Evolutionary conservation across 1,140 invertebrate genomes (phyloP).

Genomic region (Drosophila trapezifrons): DNA sequence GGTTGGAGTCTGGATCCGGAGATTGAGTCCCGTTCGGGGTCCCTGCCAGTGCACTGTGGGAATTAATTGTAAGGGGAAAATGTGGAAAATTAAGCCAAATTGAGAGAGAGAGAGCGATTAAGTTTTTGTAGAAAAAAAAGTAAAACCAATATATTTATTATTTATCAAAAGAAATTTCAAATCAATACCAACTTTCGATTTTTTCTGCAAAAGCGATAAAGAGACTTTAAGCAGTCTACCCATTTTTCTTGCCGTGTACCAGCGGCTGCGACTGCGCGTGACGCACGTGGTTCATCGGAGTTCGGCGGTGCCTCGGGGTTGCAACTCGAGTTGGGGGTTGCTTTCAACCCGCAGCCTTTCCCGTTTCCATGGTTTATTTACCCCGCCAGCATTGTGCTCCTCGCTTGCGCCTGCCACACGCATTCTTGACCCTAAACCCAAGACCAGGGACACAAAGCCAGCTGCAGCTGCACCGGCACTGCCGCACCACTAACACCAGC

Average conservation of each 20-base stretch:
- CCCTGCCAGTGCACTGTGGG: conserved; percentile 19
- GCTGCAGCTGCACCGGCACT: conserved; percentile 24
- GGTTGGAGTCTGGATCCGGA: conserved; percentile 46
- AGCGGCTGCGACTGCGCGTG: conserved; percentile 69
- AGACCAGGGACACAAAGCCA: conserved; percentile 21
- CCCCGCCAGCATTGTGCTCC: conserved; percentile 57
- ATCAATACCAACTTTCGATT: no score
- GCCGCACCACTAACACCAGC: conserved; percentile 29
- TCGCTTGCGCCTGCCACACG: conserved; percentile 76
- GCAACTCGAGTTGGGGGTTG: conserved; percentile 56
- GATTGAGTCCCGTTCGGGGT: conserved; percentile 25
- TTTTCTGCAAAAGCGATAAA: neutral
- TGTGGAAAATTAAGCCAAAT: no score
- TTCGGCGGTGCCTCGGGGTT: conserved; percentile 58
- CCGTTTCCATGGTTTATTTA: conserved; percentile 26
- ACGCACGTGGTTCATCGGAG: conserved; percentile 61
- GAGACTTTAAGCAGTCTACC: neutral
- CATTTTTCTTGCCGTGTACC: conserved; percentile 11
- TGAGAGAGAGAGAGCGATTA: neutral
- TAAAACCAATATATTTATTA: no score
- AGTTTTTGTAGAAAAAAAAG: no score
- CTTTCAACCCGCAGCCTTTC: conserved; percentile 63
- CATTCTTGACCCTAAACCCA: conserved; percentile 67
- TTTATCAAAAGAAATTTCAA: neutral
- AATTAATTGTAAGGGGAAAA: neutral